Evolutionary conservation across 2,797 vertebrate genomes (phyloP).

Genomic region (Streptopelia turtur): DNA sequence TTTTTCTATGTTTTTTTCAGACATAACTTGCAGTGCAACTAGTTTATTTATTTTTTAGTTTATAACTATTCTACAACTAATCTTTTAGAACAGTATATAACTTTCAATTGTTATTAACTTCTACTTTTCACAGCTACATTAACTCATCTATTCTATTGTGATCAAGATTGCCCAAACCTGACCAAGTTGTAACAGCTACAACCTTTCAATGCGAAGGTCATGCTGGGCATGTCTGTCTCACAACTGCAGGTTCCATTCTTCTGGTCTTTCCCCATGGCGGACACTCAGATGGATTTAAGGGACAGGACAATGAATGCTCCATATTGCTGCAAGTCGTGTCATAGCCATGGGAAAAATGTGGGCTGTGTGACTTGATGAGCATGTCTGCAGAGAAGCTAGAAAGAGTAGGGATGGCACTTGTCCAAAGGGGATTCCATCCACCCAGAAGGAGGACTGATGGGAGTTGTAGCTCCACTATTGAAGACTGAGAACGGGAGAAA

Average conservation of each 20-base stretch:
- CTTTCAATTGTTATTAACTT: not conserved
- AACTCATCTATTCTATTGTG: not conserved
- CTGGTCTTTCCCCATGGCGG: not conserved
- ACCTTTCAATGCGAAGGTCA: not conserved
- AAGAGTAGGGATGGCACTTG: not conserved
- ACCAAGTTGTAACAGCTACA: not conserved
- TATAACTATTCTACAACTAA: not conserved
- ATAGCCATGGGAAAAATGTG: not conserved
- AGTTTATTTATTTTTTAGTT: not conserved
- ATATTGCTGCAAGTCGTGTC: not conserved
- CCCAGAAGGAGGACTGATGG: not conserved
- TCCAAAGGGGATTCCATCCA: not conserved
- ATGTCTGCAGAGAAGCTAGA: not conserved
- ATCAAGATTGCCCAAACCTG: not conserved
- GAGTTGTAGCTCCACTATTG: not conserved
- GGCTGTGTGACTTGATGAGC: not conserved
- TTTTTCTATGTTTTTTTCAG: not conserved
- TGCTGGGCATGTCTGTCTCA: not conserved
- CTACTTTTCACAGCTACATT: not conserved
- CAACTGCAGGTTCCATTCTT: not conserved
- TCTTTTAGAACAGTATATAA: not conserved
- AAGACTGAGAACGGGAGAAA: not conserved
- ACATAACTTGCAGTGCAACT: not conserved
- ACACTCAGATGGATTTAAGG: not conserved
- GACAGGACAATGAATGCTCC: not conserved